Evolutionary conservation across 2,797 vertebrate genomes (phyloP).

Genomic region (Vireo griseus): DNA sequence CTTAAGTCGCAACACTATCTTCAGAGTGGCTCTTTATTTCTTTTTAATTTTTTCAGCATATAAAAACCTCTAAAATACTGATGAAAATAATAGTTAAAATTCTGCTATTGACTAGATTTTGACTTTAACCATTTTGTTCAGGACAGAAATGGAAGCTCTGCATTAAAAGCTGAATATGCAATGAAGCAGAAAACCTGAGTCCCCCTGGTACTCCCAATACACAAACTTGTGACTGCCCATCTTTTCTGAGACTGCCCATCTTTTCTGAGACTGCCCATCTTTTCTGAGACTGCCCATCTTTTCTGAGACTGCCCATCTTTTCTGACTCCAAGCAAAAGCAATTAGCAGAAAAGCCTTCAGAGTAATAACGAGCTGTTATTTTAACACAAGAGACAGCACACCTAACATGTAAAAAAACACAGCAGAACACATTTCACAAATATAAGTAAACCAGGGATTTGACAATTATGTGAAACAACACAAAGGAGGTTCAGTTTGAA

Average conservation of each 20-base stretch:
- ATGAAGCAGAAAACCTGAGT: not conserved
- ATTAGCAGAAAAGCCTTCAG: not conserved
- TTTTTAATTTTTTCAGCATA: not conserved
- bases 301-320: not conserved
- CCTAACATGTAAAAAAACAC: not conserved
- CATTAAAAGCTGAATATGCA: not conserved
- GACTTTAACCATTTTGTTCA: not conserved
- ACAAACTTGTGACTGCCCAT: not conserved
- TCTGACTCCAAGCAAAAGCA: not conserved
- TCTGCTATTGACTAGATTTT: not conserved
- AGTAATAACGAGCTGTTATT: constrained; percentile 21
- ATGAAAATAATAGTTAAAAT: not conserved
- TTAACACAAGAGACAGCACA: constrained; percentile 25
- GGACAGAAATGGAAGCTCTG: not conserved
- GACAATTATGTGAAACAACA: not conserved
- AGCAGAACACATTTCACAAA: constrained; percentile 29
- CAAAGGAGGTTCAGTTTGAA: constrained; percentile 44
- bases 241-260: not conserved
- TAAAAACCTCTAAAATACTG: not conserved
- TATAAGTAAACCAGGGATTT: constrained; percentile 11
- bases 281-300: not conserved
- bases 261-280: too few species aligned
- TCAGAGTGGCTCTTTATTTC: not conserved
- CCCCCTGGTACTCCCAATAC: not conserved
- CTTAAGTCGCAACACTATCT: not conserved